A percentile compares a stretch with the other conserved stretches of the same genome.
Conservation (phyloP, 2,888 invertebrate genomes). For the Caenorhabditis sinica region DNA sequence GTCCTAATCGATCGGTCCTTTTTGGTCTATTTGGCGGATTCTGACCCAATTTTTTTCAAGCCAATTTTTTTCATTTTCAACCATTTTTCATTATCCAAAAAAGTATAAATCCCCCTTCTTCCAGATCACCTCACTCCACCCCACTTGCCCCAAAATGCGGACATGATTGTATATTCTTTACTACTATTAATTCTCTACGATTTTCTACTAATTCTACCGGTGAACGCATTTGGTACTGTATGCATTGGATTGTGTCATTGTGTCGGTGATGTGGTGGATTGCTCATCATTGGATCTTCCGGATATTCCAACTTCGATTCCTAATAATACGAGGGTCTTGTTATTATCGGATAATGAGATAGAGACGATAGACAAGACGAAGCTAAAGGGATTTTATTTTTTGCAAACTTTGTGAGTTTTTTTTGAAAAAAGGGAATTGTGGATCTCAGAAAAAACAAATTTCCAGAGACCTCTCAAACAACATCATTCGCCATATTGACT, state of each 20-base stretch:
- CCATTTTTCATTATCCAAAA: too few relatives aligned
- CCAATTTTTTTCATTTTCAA: too few relatives aligned
- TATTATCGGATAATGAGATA: constrained; percentile 70
- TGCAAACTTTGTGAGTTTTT: constrained; percentile 59
- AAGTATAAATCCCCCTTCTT: not conserved
- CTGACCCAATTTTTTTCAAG: too few relatives aligned
- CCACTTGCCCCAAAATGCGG: constrained; percentile 38
- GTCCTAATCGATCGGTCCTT: too few relatives aligned
- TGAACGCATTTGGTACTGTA: constrained; percentile 38
- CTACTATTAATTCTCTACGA: constrained; percentile 54
- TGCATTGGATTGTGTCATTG: constrained; percentile 69
- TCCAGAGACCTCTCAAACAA: constrained; percentile 74
- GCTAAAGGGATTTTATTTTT: constrained; percentile 59
- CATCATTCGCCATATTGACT: constrained; percentile 64
- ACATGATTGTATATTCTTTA: constrained; percentile 53
- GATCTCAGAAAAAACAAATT: not conserved
- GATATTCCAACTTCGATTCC: constrained; percentile 67
- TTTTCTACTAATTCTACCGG: constrained; percentile 1
- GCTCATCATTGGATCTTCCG: constrained; percentile 66
- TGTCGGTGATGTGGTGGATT: constrained; percentile 67
- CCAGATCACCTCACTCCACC: not conserved
- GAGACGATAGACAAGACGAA: constrained; percentile 58
- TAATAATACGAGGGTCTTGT: constrained; percentile 61
- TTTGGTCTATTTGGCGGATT: too few relatives aligned
- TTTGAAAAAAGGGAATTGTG: too few relatives aligned